A percentile compares a stretch with the other conserved stretches of the same genome.
Evolutionary conservation across 2,113 vertebrate species (phyloP).

Genomic region (Mastomys coucha): DNA sequence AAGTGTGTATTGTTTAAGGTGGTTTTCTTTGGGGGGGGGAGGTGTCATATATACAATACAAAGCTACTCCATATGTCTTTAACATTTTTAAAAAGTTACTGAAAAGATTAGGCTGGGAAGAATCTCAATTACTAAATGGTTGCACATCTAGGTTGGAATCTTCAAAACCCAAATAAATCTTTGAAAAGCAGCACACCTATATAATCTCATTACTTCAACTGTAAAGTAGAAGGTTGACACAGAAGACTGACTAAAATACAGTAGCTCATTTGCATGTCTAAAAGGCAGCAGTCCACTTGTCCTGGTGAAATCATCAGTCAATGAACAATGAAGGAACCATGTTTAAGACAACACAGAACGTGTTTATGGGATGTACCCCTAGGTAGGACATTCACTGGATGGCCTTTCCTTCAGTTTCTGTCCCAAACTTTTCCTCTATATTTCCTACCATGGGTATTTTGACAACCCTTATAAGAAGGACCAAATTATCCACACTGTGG

Average conservation of each 20-base stretch:
- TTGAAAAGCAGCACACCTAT: not conserved
- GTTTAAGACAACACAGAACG: not conserved
- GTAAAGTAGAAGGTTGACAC: not conserved
- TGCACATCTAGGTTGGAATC: not conserved
- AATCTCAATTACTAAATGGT: not conserved
- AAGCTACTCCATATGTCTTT: not conserved
- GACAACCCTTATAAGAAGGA: too few species aligned
- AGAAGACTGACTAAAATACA: too few species aligned
- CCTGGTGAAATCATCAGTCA: not conserved
- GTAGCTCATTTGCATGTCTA: not conserved
- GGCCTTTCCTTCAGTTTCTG: too few species aligned
- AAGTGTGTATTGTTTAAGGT: not conserved
- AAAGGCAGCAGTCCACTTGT: not conserved
- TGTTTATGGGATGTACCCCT: too few species aligned
- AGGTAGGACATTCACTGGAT: too few species aligned
- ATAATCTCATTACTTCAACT: not conserved
- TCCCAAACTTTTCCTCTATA: too few species aligned
- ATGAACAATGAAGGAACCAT: not conserved
- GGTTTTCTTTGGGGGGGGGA: not conserved
- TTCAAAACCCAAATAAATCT: not conserved
- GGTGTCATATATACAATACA: not conserved
- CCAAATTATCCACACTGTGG: too few species aligned
- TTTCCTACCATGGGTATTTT: too few species aligned
- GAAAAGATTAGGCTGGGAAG: not conserved
- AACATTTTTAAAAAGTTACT: not conserved